Base-by-base conservation (phyloP, 2,797 vertebrate genomes). In the Epinephelus malabaricus region DNA sequence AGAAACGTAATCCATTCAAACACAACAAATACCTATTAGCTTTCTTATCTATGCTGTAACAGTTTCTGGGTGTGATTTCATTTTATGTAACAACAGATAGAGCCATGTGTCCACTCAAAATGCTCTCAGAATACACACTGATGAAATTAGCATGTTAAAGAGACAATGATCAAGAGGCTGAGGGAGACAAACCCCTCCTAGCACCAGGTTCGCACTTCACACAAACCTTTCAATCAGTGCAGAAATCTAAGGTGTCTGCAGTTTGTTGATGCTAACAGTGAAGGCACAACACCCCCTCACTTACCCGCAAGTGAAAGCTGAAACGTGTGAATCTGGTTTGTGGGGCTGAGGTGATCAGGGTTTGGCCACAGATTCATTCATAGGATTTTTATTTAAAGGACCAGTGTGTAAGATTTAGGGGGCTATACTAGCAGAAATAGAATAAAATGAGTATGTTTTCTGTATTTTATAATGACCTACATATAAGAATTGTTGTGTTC, bases 71-170 rank as follows among this genome's bases (percentile, higher is more conserved):
- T 0, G 13, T 56, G n/a, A 50, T 45, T 51, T 47, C 5, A 15
- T 9, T 18, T 53, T 13, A 51, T 17, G 11, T 40, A n/a, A 1
- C 21, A 40, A 47, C 72, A 79, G 43, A 40, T 65, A 17, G 21
- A 59, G 40, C 40, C 12, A 2, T 0, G 3, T 0, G 19, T 30
- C 64, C 17, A 19, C 15, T 60, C 27, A 10, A 21, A 14, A 34
- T 34, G 34, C 34, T 34, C 34, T 34, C 34, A 34, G 34, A 34
- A 50, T 6, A 34, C 47, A 38, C 6, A 4, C 13, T 51, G 69
- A 80, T 80, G 25, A 0, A 67, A 68, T 78, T 5, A 60, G 17
- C 56, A 74, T 17, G 27, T 68, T 9, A 76, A 61, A 65, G 34
- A 61, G 25, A 0, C 12, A 55, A 19, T 51, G 47, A 53, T 25